These are phyloP conservation scores for Alligator mississippiensis DNA, from an alignment of 2,113 vertebrate genomes.

Conservation along the genomic window DNA sequence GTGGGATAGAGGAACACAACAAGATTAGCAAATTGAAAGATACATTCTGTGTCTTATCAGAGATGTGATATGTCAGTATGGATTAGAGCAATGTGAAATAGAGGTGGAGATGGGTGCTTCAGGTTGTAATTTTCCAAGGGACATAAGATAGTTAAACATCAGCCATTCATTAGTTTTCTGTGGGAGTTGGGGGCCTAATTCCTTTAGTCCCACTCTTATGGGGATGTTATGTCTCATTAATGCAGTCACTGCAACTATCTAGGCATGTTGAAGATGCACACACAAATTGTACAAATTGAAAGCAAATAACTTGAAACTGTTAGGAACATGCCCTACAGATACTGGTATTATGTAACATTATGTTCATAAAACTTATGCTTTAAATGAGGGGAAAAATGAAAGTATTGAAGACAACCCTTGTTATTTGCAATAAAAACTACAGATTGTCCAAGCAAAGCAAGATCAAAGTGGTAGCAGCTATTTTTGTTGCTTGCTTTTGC, in stretches of 20 bases:
- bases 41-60: not conserved
- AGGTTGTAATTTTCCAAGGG: not conserved
- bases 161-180: not conserved
- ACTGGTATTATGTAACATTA: not conserved
- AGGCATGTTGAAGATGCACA: not conserved
- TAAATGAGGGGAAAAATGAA: slow-evolving; percentile 54
- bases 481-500: slow-evolving; percentile 19
- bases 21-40: not conserved
- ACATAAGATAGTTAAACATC: not conserved
- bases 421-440: slow-evolving; percentile 5
- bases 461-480: not conserved
- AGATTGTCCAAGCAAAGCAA: slow-evolving; percentile 1
- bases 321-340: not conserved
- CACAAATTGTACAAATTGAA: not conserved
- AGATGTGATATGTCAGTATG: not conserved
- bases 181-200: not conserved
- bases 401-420: not conserved
- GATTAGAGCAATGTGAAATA: not conserved
- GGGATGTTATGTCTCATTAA: slow-evolving; percentile 22
- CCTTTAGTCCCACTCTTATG: not conserved
- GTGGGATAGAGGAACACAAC: not conserved
- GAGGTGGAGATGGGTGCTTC: not conserved
- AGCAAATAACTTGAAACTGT: slow-evolving; percentile 13
- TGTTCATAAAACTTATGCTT: slow-evolving; percentile 7
- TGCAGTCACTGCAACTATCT: not conserved